Percentiles rank a stretch among this genome's conserved stretches.
phyloP scores from a whole-genome alignment of 1,140 invertebrate species.

The Ceratitis capitata region DNA sequence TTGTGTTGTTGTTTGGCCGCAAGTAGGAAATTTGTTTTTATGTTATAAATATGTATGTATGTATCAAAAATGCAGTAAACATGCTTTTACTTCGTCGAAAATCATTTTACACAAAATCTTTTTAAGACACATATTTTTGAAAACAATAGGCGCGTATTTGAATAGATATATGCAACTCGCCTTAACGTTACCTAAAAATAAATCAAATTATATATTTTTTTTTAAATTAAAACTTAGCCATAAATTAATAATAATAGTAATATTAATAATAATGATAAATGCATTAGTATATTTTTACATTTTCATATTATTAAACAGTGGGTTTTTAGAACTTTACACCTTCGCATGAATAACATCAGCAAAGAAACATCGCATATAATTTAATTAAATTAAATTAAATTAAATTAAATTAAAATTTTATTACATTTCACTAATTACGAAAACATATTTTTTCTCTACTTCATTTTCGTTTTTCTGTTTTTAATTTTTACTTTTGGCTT shows the following conservation, averaged over 20 bases:
- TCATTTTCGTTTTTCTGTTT: no score
- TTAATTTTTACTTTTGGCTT: background rate
- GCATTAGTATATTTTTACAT: constrained; percentile 8
- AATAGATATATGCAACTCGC: no score
- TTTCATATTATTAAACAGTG: background rate
- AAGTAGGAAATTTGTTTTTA: no score
- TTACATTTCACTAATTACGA: constrained; percentile 1
- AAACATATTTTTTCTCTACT: background rate
- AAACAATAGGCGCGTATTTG: no score
- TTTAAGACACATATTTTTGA: no score
- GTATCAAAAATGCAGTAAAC: background rate
- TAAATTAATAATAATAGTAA: no score
- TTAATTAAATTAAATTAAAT: background rate
- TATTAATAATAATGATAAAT: background rate
- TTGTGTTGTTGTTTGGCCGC: no score
- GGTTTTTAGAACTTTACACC: background rate
- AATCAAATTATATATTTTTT: no score
- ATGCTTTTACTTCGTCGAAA: no score
- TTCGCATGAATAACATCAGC: background rate
- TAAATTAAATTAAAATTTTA: background rate
- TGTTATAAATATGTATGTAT: background rate
- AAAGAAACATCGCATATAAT: background rate
- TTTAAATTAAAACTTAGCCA: no score
- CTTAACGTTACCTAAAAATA: no score
- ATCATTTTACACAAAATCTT: no score